Evolutionary conservation across 2,888 invertebrate species (phyloP).

Genomic region (Oscheius sp.): DNA sequence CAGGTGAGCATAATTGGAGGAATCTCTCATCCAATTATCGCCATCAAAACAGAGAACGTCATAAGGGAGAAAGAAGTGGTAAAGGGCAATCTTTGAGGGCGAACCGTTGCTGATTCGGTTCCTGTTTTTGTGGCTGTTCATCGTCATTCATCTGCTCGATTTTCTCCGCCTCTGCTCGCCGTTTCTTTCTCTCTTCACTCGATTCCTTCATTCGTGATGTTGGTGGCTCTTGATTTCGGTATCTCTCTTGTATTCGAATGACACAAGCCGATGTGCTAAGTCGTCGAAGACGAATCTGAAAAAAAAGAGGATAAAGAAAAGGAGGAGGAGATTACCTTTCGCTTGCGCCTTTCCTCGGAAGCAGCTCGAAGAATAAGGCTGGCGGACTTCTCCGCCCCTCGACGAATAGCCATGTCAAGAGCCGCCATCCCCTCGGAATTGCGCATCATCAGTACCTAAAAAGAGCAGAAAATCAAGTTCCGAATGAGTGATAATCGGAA

Average conservation of each 20-base stretch:
- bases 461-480: background rate
- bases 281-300: conserved; percentile 4
- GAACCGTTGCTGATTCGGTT: background rate
- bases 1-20: too few relatives aligned
- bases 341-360: conserved; percentile 5
- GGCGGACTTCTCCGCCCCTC: conserved; percentile 41
- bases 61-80: background rate
- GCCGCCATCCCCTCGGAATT: conserved; percentile 44
- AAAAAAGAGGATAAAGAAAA: background rate
- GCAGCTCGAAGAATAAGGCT: conserved; percentile 37
- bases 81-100: background rate
- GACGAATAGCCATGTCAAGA: conserved; percentile 43
- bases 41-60: too few relatives aligned
- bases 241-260: conserved; percentile 3
- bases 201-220: conserved; percentile 5
- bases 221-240: conserved; percentile 5
- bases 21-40: too few relatives aligned
- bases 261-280: conserved; percentile 15
- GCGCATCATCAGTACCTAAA: conserved; percentile 45
- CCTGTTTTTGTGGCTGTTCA: too few relatives aligned
- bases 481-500: background rate
- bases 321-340: background rate
- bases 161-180: background rate
- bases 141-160: background rate
- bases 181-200: background rate